A percentile compares a stretch with the other conserved stretches of the same genome.
These are phyloP conservation scores for Sitobion miscanthi DNA, from an alignment of 1,140 invertebrate species.

Conservation along the genomic window DNA sequence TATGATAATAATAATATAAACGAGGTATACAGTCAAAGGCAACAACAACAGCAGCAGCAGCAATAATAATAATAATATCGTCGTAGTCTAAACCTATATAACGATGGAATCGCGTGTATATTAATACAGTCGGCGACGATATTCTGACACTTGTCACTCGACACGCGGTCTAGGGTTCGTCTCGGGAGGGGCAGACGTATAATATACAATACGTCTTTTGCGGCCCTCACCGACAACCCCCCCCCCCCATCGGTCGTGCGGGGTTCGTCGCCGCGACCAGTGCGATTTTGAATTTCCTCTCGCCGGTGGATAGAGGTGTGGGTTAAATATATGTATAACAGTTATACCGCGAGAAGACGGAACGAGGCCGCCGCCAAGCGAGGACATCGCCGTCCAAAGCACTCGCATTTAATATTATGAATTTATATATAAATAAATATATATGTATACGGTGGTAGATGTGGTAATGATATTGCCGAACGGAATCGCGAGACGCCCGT, in stretches of 20 bases:
- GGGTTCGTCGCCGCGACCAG: too few species aligned
- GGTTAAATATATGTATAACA: too few species aligned
- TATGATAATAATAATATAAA: not conserved
- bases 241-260: too few species aligned
- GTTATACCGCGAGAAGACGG: not conserved
- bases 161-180: not conserved
- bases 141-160: not conserved
- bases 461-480: not conserved
- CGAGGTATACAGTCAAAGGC: not conserved
- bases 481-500: not conserved
- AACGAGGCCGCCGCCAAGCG: not conserved
- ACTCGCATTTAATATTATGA: not conserved
- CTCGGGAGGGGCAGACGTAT: not conserved
- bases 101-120: not conserved
- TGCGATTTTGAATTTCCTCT: too few species aligned
- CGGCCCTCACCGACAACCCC: too few species aligned
- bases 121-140: not conserved
- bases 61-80: not conserved
- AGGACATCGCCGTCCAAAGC: not conserved
- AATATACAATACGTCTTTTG: too few species aligned
- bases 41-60: not conserved
- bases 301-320: too few species aligned
- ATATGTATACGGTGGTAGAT: not conserved
- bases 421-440: too few species aligned
- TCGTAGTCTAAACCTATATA: not conserved